phyloP scores from a whole-genome alignment of 23 tunicate genomes.

The Halocynthia aurantium region DNA sequence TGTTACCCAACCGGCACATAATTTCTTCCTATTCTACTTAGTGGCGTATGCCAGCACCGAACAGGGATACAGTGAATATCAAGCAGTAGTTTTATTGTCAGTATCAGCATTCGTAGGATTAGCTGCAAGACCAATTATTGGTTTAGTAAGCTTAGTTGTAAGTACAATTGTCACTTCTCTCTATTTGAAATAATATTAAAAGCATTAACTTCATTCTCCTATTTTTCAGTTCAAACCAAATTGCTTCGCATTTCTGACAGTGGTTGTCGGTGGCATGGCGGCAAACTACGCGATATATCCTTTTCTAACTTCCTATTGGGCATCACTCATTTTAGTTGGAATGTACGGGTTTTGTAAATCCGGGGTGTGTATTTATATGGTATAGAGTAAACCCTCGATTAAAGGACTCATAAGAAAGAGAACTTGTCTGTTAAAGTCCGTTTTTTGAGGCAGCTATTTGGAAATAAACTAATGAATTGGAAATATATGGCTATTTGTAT shows the following conservation, averaged over 20 bases:
- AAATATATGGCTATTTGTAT: too few relatives aligned
- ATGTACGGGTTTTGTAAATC: not conserved
- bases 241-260: not conserved
- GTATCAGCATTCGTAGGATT: not conserved
- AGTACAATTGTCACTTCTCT: not conserved
- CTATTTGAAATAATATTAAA: not conserved
- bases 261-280: not conserved
- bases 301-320: constrained; percentile 1
- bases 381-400: too few relatives aligned
- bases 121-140: constrained; percentile 2
- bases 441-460: too few relatives aligned
- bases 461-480: too few relatives aligned
- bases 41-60: not conserved
- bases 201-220: not conserved
- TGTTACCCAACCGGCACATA: not conserved
- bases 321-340: not conserved
- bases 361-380: not conserved
- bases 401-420: too few relatives aligned
- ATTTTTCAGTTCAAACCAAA: not conserved
- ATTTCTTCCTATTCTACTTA: not conserved
- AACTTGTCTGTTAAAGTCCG: too few relatives aligned
- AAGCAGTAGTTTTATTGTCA: not conserved
- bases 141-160: not conserved
- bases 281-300: not conserved
- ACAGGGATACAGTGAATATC: constrained; percentile 1